Evolutionary conservation across 2,113 vertebrate species (phyloP).

Genomic region (Hypanus sabinus): DNA sequence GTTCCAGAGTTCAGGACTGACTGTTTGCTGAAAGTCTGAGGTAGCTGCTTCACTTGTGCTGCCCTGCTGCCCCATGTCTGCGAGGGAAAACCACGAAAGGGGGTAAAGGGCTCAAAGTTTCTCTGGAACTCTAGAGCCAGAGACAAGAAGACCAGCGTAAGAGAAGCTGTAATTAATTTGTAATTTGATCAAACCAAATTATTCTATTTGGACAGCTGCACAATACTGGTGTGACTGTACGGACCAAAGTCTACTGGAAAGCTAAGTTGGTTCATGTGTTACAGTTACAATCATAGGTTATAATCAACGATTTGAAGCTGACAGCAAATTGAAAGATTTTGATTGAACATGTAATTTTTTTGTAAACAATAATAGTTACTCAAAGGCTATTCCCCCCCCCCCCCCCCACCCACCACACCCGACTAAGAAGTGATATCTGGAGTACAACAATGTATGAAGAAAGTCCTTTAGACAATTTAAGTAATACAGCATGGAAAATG

Average conservation of each 20-base stretch:
- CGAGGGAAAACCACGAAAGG: background rate
- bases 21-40: no score
- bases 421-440: no score
- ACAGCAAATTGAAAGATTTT: background rate
- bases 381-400: no score
- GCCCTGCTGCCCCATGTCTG: no score
- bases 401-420: no score
- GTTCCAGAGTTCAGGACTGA: no score
- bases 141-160: background rate
- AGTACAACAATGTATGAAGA: no score
- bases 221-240: background rate
- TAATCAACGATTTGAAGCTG: background rate
- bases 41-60: no score
- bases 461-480: no score
- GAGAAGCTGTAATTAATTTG: background rate
- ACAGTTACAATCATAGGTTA: background rate
- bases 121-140: background rate
- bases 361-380: no score
- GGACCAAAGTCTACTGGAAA: background rate
- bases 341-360: background rate
- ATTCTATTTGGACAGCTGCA: background rate
- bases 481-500: no score
- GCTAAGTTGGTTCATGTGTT: background rate
- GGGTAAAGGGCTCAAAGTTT: background rate
- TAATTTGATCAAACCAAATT: background rate